Evolutionary conservation across 2,888 invertebrate species (phyloP).

Genomic region (Drosophila melanosoma): DNA sequence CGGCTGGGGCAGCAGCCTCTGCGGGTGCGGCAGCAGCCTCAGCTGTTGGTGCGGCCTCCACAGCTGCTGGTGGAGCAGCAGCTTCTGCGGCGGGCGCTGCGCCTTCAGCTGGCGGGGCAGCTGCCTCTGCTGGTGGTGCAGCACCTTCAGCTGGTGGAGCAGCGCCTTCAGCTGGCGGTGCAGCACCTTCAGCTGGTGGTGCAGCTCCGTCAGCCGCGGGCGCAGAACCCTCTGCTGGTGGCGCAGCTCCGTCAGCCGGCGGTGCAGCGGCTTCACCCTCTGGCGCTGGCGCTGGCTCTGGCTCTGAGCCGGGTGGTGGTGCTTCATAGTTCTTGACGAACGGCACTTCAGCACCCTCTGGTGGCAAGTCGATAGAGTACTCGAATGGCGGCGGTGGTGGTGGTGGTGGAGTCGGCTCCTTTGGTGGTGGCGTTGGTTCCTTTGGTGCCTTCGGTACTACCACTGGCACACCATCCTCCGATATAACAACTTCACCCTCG

Average conservation of each 20-base stretch:
- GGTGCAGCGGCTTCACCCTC: conserved; percentile 76
- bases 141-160: conserved; percentile 75
- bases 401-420: conserved; percentile 84
- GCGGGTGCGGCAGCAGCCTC: conserved; percentile 80
- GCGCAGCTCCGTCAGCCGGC: conserved; percentile 81
- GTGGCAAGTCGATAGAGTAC: conserved; percentile 84
- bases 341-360: conserved; percentile 85
- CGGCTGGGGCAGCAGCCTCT: conserved; percentile 75
- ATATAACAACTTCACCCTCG: conserved; percentile 51
- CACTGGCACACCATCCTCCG: conserved; percentile 60
- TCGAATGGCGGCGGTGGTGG: conserved; percentile 85
- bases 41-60: conserved; percentile 68
- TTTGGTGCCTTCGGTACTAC: conserved; percentile 28
- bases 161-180: conserved; percentile 65
- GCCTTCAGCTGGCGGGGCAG: conserved; percentile 78
- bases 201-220: conserved; percentile 72
- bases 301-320: conserved; percentile 84
- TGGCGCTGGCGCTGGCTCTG: conserved; percentile 77
- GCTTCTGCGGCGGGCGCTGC: conserved; percentile 59
- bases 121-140: conserved; percentile 76
- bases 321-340: conserved; percentile 85
- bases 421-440: conserved; percentile 81
- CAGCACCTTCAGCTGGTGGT: conserved; percentile 60
- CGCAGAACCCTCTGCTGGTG: conserved; percentile 77
- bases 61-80: conserved; percentile 57